These are phyloP conservation scores for Drosophila kokeensis DNA, from an alignment of 2,888 invertebrate genomes.

Conservation along the genomic window DNA sequence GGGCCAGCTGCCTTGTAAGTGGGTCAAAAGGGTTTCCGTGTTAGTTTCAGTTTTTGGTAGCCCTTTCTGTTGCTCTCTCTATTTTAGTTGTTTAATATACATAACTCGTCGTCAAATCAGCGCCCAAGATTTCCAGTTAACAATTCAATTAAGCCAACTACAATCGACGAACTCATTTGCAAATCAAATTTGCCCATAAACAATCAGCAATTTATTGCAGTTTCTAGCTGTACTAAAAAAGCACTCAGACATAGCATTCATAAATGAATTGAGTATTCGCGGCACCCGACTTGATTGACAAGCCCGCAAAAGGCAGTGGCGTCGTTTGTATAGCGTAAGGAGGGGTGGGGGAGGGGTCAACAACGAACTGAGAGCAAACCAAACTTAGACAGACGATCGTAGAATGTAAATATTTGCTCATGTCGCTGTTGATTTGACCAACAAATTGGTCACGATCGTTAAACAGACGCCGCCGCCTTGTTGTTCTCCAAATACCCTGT, in stretches of 20 bases:
- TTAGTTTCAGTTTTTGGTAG: constrained; percentile 6
- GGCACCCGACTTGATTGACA: constrained; percentile 59
- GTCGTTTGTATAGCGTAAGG: background rate
- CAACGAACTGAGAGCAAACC: constrained; percentile 7
- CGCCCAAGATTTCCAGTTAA: constrained; percentile 54
- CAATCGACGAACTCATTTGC: constrained; percentile 11
- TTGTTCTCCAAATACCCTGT: constrained; percentile 1
- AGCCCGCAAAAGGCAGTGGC: constrained; percentile 1
- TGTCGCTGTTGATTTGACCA: constrained; percentile 72
- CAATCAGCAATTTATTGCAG: constrained; percentile 20
- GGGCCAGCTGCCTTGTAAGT: constrained; percentile 40
- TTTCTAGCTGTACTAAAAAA: background rate
- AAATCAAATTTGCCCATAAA: constrained; percentile 38
- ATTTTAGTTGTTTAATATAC: background rate
- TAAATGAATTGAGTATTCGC: constrained; percentile 65
- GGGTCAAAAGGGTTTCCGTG: constrained; percentile 54
- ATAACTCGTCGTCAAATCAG: constrained; percentile 50
- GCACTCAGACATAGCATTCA: background rate
- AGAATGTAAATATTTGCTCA: constrained; percentile 71
- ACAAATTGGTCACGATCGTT: constrained; percentile 80
- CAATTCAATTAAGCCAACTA: constrained; percentile 62
- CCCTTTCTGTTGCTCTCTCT: background rate
- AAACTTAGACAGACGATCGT: constrained; percentile 34
- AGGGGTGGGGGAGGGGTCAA: constrained; percentile 1
- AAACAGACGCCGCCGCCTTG: constrained; percentile 62